phyloP scores from a whole-genome alignment of 2,888 invertebrate species.

The Ectemnius continuus region DNA sequence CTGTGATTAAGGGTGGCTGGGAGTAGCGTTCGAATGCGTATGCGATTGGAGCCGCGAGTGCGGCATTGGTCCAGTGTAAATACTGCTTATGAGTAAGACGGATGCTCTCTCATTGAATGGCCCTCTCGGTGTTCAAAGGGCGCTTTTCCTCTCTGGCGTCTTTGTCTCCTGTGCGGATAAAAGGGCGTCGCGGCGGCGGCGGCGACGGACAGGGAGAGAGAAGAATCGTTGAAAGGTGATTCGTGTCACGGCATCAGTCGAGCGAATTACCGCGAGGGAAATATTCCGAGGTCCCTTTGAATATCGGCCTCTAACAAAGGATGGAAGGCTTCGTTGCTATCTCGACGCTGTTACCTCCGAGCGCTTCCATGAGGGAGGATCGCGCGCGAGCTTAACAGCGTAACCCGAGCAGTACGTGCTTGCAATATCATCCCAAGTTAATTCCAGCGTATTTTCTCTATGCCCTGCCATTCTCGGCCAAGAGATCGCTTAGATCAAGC shows the following conservation, averaged over 20 bases:
- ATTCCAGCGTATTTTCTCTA: conserved; percentile 40
- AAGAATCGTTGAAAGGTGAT: conserved; percentile 8
- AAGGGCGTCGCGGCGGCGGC: too few species aligned
- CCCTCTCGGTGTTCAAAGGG: too few species aligned
- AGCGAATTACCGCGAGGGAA: conserved; percentile 42
- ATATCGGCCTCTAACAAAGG: conserved; percentile 38
- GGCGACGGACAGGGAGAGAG: background rate
- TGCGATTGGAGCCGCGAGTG: too few species aligned
- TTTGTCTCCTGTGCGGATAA: too few species aligned
- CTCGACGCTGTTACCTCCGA: conserved; percentile 8
- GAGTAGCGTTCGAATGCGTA: background rate
- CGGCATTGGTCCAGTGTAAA: too few species aligned
- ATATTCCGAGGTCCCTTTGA: conserved; percentile 25
- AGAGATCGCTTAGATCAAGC: too few species aligned
- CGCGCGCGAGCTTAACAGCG: conserved; percentile 3
- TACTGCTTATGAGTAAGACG: too few species aligned
- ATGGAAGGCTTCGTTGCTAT: conserved; percentile 10
- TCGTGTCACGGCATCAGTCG: conserved; percentile 50
- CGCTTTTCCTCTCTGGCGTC: too few species aligned
- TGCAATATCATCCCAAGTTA: conserved; percentile 25
- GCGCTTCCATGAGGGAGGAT: conserved; percentile 26
- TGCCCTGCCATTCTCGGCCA: background rate
- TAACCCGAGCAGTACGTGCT: conserved; percentile 16
- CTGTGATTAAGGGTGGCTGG: background rate
- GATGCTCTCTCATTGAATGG: too few species aligned